Evolutionary conservation across 2,797 vertebrate species (phyloP).

Genomic region (Falco rusticolus): DNA sequence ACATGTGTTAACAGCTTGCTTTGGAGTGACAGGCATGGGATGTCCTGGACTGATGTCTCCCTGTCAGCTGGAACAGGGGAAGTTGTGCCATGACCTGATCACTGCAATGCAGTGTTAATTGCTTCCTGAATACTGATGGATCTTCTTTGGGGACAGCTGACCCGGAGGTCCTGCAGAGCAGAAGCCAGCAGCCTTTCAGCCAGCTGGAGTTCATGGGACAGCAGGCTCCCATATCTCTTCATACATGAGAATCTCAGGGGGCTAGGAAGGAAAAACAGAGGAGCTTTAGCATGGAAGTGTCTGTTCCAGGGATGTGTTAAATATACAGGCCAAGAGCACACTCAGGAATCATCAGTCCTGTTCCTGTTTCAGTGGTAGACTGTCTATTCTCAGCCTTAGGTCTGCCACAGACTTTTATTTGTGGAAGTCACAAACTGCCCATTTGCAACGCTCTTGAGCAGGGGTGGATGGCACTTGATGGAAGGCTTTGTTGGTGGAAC

Average conservation of each 20-base stretch:
- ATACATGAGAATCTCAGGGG: not conserved
- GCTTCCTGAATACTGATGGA: not conserved
- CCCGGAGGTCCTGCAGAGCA: not conserved
- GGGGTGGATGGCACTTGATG: not conserved
- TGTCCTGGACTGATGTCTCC: not conserved
- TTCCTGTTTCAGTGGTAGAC: not conserved
- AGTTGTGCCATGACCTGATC: not conserved
- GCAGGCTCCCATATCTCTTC: not conserved
- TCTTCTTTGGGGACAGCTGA: not conserved
- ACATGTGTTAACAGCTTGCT: accelerated
- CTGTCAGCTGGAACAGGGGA: not conserved
- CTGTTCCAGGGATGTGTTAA: not conserved
- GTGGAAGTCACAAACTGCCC: not conserved
- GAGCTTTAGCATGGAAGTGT: not conserved
- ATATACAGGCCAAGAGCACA: not conserved
- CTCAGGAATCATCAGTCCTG: not conserved
- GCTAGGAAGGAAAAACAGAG: not conserved
- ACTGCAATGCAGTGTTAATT: not conserved
- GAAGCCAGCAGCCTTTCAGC: not conserved
- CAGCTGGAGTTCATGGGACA: not conserved
- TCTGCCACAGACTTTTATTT: not conserved
- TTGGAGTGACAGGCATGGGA: not conserved
- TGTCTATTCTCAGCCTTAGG: not conserved
- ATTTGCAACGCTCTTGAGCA: too few relatives aligned
- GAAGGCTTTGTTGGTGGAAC: not conserved